phyloP scores from a whole-genome alignment of 1,140 invertebrate genomes.

The Drosophila miranda region DNA sequence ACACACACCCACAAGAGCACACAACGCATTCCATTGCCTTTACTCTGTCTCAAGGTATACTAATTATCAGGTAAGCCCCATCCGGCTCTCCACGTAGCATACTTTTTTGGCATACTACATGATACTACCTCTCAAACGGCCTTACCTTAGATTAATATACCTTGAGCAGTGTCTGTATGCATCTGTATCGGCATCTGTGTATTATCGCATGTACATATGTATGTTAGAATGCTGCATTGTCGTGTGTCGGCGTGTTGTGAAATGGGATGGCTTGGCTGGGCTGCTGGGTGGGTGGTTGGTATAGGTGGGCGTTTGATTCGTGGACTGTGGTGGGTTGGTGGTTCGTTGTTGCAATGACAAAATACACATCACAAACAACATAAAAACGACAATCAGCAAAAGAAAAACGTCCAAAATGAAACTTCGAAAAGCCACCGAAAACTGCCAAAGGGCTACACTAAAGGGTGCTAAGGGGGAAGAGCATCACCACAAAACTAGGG shows the following conservation, averaged over 20 bases:
- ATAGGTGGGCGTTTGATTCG: slow-evolving; percentile 4
- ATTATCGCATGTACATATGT: slow-evolving; percentile 1
- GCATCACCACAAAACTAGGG: slow-evolving; percentile 25
- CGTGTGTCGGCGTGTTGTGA: slow-evolving; percentile 11
- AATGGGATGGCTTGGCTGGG: neutral
- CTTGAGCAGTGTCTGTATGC: neutral
- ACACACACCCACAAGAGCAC: neutral
- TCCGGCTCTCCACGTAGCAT: too few relatives aligned
- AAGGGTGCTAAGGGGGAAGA: neutral
- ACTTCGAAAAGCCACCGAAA: slow-evolving; percentile 44
- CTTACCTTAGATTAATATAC: too few relatives aligned
- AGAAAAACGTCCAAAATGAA: slow-evolving; percentile 32
- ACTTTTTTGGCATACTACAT: too few relatives aligned
- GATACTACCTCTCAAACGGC: too few relatives aligned
- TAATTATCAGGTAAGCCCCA: too few relatives aligned
- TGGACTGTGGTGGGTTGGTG: slow-evolving; percentile 4
- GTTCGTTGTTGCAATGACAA: slow-evolving; percentile 40
- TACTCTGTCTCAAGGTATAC: too few relatives aligned
- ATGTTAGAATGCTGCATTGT: slow-evolving; percentile 4
- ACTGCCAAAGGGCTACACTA: slow-evolving; percentile 21
- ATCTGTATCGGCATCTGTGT: neutral
- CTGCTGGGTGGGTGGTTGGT: neutral
- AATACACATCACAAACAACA: slow-evolving; percentile 34
- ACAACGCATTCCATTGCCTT: too few relatives aligned
- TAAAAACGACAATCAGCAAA: slow-evolving; percentile 33